Base-by-base conservation (phyloP, 2,888 invertebrate genomes). In the Nemurella pictetii region DNA sequence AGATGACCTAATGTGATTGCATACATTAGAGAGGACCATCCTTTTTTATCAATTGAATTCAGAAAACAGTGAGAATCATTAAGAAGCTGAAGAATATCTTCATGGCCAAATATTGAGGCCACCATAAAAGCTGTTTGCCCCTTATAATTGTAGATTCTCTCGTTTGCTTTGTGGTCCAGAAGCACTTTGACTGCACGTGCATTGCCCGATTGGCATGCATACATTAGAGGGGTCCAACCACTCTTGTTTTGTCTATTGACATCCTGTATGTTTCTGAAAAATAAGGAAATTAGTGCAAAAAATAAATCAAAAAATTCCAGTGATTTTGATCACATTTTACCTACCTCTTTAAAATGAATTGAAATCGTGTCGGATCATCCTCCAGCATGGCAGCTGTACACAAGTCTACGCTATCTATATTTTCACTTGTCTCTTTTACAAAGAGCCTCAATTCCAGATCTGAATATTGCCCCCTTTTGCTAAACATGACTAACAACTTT, bases 131-230 rank as follows among this genome's bases (percentile, higher is more conserved):
- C 78, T 0, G 78, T 29, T n/a, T 78, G 29, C 3, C 78, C 78
- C 2, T 29, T 4, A n/a, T 4, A n/a, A n/a, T 30, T 78, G 78
- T 12, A n/a, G 9, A 78, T 29, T 7, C 30, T 78, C 30, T 78
- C 29, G n/a, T 78, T n/a, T 1, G 30, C 78, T 30, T 12, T 30
- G 9, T 28, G 9, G 5, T 27, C 5, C 20, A 78, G 30, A 3
- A 78, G 78, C 28, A 78, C 0, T 27, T 78, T 30, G 1, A 78
- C 78, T 20, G 78, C 78, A 12, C 20, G 3, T 20, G 30, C 20
- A 27, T 78, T 30, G 15, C 78, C 78, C n/a, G 78, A 78, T 4
- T 29, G 78, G 78, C 78, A 78, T 5, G 78, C 78, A 15, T 78
- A 78, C 78, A 78, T 78, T 0, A 78, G 30, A 3, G 78, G 1